Evolutionary conservation across 2,888 invertebrate genomes (phyloP).

Genomic region (Sminthurinus aureus): DNA sequence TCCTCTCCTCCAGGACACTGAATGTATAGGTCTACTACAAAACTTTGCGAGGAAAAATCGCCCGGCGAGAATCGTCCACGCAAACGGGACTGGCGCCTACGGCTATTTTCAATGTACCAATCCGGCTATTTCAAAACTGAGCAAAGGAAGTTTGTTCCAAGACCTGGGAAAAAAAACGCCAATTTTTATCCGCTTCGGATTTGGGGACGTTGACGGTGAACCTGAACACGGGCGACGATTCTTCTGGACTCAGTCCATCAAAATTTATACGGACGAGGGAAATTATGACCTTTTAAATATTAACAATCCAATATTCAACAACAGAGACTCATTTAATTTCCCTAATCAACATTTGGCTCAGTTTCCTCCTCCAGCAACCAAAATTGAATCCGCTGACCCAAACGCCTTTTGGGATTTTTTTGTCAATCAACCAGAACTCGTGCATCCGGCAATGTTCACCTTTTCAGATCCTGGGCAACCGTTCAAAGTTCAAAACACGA

Average conservation of each 20-base stretch:
- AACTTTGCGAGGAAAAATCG: slow-evolving; percentile 72
- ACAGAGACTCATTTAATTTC: no score
- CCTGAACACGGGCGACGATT: slow-evolving; percentile 68
- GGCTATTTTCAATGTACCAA: no score
- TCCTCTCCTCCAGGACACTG: slow-evolving; percentile 82
- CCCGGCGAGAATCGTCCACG: slow-evolving; percentile 95
- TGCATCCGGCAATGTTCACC: slow-evolving; percentile 84
- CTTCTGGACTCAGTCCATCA: slow-evolving; percentile 75
- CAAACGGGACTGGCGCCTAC: slow-evolving; percentile 77
- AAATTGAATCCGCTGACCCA: neutral
- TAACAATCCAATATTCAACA: no score
- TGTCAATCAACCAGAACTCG: slow-evolving; percentile 82
- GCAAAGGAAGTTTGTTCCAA: slow-evolving; percentile 78
- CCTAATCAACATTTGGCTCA: no score
- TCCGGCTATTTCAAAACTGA: no score
- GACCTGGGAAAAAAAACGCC: slow-evolving; percentile 71
- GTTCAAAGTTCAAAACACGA: slow-evolving; percentile 86
- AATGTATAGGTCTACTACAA: slow-evolving; percentile 78
- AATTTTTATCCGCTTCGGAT: slow-evolving; percentile 81
- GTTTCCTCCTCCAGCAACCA: slow-evolving; percentile 87
- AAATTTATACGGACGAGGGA: slow-evolving; percentile 68
- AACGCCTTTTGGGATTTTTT: slow-evolving; percentile 87
- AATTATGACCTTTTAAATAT: slow-evolving; percentile 93
- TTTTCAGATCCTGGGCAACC: slow-evolving; percentile 93
- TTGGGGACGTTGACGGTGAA: slow-evolving; percentile 86